These are phyloP conservation scores for Nudaria mundana DNA, from an alignment of 2,888 invertebrate species.

Conservation along the genomic window DNA sequence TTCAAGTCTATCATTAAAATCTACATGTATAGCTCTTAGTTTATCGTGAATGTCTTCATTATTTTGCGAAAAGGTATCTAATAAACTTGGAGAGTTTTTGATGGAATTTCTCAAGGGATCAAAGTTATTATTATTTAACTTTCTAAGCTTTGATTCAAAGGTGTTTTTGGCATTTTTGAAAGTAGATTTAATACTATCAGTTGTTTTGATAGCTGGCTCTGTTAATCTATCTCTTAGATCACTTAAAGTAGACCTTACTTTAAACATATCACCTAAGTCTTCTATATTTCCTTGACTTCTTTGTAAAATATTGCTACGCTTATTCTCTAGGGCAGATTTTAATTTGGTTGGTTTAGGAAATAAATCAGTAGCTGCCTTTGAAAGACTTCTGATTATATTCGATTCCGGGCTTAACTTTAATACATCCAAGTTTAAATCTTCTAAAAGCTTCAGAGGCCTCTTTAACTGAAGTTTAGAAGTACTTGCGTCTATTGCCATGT, in stretches of 20 bases:
- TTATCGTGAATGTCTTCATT: slow-evolving; percentile 58
- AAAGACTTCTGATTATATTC: slow-evolving; percentile 22
- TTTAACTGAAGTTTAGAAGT: slow-evolving; percentile 24
- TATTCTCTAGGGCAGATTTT: slow-evolving; percentile 39
- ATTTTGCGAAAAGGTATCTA: slow-evolving; percentile 43
- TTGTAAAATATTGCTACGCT: slow-evolving; percentile 12
- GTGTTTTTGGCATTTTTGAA: slow-evolving; percentile 45
- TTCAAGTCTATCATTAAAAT: slow-evolving; percentile 57
- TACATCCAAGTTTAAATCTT: slow-evolving; percentile 43
- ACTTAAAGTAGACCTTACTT: slow-evolving; percentile 34
- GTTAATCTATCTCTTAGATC: slow-evolving; percentile 25
- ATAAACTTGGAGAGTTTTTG: slow-evolving; percentile 42
- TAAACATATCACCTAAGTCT: slow-evolving; percentile 7
- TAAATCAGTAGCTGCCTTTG: slow-evolving; percentile 43
- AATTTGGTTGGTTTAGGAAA: slow-evolving; percentile 44
- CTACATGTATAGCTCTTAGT: slow-evolving; percentile 52
- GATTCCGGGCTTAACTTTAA: slow-evolving; percentile 39
- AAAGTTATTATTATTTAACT: slow-evolving; percentile 25
- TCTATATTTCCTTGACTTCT: not conserved
- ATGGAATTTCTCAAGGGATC: slow-evolving; percentile 29
- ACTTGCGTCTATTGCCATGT: slow-evolving; percentile 40
- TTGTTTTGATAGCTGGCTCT: slow-evolving; percentile 24
- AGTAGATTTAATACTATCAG: slow-evolving; percentile 23
- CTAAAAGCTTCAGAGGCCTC: slow-evolving; percentile 30
- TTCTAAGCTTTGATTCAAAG: slow-evolving; percentile 41